Evolutionary conservation across 1,140 invertebrate species (phyloP).

Genomic region (Sitophilus oryzae): DNA sequence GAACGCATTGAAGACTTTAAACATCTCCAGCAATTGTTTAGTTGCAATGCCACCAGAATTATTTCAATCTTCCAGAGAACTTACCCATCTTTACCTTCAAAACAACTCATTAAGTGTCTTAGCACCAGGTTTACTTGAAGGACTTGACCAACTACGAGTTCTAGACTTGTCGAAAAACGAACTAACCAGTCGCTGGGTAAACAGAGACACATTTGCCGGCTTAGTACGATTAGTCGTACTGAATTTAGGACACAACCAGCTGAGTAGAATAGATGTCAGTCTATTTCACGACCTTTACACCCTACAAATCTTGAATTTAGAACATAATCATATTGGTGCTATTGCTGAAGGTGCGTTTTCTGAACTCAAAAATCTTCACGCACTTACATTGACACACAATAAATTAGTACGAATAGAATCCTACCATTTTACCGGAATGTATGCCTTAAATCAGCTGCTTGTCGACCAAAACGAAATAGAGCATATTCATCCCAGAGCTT

Average conservation of each 20-base stretch:
- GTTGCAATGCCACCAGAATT: slow-evolving; percentile 67
- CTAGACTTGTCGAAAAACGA: slow-evolving; percentile 73
- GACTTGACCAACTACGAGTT: slow-evolving; percentile 66
- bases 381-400: slow-evolving; percentile 68
- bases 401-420: slow-evolving; percentile 61
- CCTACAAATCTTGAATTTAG: slow-evolving; percentile 69
- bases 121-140: slow-evolving; percentile 68
- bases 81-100: slow-evolving; percentile 67
- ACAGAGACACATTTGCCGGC: slow-evolving; percentile 68
- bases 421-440: slow-evolving; percentile 64
- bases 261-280: slow-evolving; percentile 62
- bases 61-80: slow-evolving; percentile 59
- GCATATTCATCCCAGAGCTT: slow-evolving; percentile 63
- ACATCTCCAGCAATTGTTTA: slow-evolving; percentile 71
- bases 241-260: slow-evolving; percentile 67
- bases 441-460: slow-evolving; percentile 64
- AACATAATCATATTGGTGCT: slow-evolving; percentile 66
- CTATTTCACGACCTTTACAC: slow-evolving; percentile 71
- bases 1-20: slow-evolving; percentile 59
- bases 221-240: slow-evolving; percentile 66
- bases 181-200: slow-evolving; percentile 72
- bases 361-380: slow-evolving; percentile 69
- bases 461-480: slow-evolving; percentile 70
- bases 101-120: slow-evolving; percentile 75
- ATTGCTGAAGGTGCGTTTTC: slow-evolving; percentile 69